phyloP scores from a whole-genome alignment of 2,797 vertebrate genomes.

The Mallotus villosus region DNA sequence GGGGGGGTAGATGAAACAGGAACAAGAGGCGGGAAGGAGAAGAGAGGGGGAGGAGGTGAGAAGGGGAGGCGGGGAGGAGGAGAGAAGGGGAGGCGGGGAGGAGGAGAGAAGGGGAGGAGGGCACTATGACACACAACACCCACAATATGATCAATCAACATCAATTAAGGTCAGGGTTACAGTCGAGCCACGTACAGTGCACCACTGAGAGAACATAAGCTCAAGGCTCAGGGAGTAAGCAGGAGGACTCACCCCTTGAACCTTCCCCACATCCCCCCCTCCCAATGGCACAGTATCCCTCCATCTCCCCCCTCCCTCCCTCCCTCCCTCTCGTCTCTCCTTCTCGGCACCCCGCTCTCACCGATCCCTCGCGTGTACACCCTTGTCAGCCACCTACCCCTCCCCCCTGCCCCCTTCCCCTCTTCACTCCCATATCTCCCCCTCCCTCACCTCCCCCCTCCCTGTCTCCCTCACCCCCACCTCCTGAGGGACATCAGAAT shows the following conservation, averaged over 20 bases:
- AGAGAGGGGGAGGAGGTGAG: not conserved
- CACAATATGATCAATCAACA: constrained; percentile 46
- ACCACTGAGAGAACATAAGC: not conserved
- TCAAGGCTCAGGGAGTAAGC: not conserved
- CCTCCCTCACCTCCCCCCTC: not conserved
- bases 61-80: too few relatives aligned
- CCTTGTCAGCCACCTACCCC: constrained; percentile 28
- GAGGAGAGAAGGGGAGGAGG: not conserved
- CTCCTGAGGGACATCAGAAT: constrained; percentile 63
- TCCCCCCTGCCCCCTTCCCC: constrained; percentile 33
- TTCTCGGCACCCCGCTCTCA: not conserved
- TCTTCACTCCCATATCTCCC: too few relatives aligned
- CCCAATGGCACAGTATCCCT: not conserved
- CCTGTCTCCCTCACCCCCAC: constrained; percentile 31
- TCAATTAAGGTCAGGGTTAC: constrained; percentile 43
- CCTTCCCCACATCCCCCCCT: not conserved
- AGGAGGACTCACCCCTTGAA: not conserved
- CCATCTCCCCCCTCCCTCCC: not conserved
- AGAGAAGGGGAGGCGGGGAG: too few relatives aligned
- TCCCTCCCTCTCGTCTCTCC: not conserved
- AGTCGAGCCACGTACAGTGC: not conserved
- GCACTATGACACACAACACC: not conserved
- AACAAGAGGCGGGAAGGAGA: too few relatives aligned
- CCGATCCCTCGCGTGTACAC: too few relatives aligned
- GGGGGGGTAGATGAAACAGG: constrained; percentile 2